These are phyloP conservation scores for Phalacrocorax carbo DNA, from an alignment of 2,113 vertebrate genomes.

Conservation along the genomic window DNA sequence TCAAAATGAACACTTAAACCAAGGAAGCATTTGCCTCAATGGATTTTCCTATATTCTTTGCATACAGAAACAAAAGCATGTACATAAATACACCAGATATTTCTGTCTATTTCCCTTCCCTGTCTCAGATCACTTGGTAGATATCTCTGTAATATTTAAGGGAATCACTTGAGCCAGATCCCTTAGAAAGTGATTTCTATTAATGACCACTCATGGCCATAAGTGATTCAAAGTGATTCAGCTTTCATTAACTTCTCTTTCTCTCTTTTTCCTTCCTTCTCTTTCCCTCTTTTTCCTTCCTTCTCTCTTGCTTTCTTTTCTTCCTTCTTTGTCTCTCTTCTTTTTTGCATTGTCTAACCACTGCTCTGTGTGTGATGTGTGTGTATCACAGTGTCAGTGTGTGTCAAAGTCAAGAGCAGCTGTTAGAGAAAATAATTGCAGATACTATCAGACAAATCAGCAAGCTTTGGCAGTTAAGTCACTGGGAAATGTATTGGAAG, in stretches of 20 bases:
- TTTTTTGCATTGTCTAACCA: neutral
- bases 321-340: neutral
- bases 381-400: neutral
- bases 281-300: neutral
- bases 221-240: neutral
- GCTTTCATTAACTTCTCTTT: neutral
- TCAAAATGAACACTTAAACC: neutral
- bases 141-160: neutral
- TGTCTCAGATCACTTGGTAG: neutral
- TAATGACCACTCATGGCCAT: neutral
- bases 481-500: constrained; percentile 42
- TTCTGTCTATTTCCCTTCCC: neutral
- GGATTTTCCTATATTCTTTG: neutral
- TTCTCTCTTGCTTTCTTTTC: neutral
- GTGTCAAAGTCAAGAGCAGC: constrained; percentile 41
- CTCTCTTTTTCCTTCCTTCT: neutral
- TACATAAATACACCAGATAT: neutral
- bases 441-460: constrained; percentile 52
- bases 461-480: constrained; percentile 23
- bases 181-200: neutral
- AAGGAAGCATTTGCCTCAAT: neutral
- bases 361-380: neutral
- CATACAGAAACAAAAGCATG: neutral
- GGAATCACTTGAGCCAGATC: neutral
- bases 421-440: constrained; percentile 54